A percentile compares a stretch with the other conserved stretches of the same genome.
phyloP scores from a whole-genome alignment of 1,140 invertebrate species.

The Sipha flava region DNA sequence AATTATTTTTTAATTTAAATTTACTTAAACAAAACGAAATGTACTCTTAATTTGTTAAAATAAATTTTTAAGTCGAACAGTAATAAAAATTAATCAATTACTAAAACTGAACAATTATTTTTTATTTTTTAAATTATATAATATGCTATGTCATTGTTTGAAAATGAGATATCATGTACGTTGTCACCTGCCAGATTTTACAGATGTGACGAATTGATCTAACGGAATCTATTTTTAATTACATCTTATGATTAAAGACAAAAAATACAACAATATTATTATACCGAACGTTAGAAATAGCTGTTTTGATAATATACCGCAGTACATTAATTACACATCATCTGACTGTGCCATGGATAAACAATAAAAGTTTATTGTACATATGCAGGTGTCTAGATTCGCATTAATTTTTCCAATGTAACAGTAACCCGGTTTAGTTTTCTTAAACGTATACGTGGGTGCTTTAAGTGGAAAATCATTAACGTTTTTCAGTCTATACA shows the following conservation, averaged over 20 bases:
- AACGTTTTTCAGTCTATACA: slow-evolving; percentile 3
- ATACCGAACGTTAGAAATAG: neutral
- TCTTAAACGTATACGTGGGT: neutral
- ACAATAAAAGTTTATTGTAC: neutral
- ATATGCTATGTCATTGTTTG: neutral
- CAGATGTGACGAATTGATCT: neutral
- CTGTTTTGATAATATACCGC: slow-evolving; percentile 7
- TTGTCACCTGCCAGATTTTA: neutral
- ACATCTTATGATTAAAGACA: neutral
- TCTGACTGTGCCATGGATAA: neutral
- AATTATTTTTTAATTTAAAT: too few relatives aligned
- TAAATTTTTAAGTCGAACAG: too few relatives aligned
- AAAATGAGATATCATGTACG: neutral
- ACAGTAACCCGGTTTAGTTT: slow-evolving; percentile 28
- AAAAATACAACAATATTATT: neutral
- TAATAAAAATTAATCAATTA: too few relatives aligned
- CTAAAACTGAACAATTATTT: too few relatives aligned
- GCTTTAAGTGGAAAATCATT: slow-evolving; percentile 25
- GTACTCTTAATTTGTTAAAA: too few relatives aligned
- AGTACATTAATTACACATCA: neutral
- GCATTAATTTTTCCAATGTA: neutral
- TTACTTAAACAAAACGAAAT: too few relatives aligned
- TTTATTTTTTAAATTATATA: neutral
- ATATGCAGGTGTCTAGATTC: neutral
- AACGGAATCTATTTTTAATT: slow-evolving; percentile 10